A percentile compares a stretch with the other conserved stretches of the same genome.
Conservation (phyloP, 2,113 vertebrate species). For the Machaerirhynchus nigripectus region DNA sequence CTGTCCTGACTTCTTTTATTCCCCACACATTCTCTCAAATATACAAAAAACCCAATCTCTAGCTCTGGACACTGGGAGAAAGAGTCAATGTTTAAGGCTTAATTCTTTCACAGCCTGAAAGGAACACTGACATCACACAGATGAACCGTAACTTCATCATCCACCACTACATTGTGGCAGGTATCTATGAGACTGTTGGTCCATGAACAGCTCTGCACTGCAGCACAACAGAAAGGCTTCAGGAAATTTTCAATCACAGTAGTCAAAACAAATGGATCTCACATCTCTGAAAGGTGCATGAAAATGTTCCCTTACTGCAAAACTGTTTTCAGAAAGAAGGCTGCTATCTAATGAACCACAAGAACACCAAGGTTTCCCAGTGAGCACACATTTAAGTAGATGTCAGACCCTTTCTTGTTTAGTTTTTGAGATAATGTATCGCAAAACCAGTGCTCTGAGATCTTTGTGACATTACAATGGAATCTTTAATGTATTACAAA, state of each 20-base stretch:
- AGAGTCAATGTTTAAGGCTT: background rate
- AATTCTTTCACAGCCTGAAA: background rate
- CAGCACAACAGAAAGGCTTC: background rate
- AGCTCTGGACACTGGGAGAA: background rate
- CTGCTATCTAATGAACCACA: background rate
- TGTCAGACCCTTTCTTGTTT: background rate
- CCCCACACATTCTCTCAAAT: background rate
- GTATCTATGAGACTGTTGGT: background rate
- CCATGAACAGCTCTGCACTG: background rate
- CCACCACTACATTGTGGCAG: background rate
- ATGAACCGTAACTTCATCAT: background rate
- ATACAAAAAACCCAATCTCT: background rate
- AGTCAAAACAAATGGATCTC: background rate
- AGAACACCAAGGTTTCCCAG: background rate
- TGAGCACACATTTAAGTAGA: background rate
- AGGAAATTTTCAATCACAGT: background rate
- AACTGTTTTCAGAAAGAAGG: background rate
- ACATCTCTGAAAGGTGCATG: background rate
- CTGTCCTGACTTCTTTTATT: background rate
- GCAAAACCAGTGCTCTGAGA: background rate
- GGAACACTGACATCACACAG: background rate
- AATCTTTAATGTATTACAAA: background rate
- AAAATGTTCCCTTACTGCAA: background rate
- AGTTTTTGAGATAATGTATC: background rate
- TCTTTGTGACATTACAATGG: background rate